These are phyloP conservation scores for Rousettus leschenaultii DNA, from an alignment of 2,113 vertebrate species.

Conservation along the genomic window DNA sequence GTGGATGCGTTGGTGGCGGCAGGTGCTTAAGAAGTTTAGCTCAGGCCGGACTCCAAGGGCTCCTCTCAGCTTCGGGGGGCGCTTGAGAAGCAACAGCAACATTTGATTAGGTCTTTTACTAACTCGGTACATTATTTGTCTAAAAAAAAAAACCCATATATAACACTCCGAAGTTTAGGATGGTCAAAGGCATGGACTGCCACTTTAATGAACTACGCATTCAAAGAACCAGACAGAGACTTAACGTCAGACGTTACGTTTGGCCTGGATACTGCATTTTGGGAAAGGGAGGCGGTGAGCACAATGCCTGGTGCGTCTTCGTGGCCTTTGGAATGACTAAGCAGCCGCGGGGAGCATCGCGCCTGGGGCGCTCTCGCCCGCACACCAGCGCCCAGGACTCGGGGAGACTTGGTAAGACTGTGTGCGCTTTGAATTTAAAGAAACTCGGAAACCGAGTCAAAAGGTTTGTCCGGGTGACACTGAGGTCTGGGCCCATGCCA, in stretches of 20 bases:
- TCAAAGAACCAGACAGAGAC: neutral
- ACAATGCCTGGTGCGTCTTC: neutral
- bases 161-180: neutral
- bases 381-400: too few species aligned
- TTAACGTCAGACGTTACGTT: neutral
- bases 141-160: too few species aligned
- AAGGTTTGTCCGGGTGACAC: neutral
- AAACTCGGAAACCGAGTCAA: neutral
- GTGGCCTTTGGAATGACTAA: neutral
- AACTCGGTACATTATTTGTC: neutral
- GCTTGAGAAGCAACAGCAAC: neutral
- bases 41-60: neutral
- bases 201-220: neutral
- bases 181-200: neutral
- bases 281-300: neutral
- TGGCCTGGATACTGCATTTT: neutral
- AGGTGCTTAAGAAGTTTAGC: neutral
- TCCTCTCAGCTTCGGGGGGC: neutral
- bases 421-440: neutral
- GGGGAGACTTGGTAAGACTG: neutral
- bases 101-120: neutral
- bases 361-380: too few species aligned
- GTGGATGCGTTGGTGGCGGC: neutral
- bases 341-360: neutral
- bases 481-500: neutral